Evolutionary conservation across 2,888 invertebrate genomes (phyloP), one percentile per base, ranked within the genome.

Genomic region (Pristionchus exspectatus): DNA sequence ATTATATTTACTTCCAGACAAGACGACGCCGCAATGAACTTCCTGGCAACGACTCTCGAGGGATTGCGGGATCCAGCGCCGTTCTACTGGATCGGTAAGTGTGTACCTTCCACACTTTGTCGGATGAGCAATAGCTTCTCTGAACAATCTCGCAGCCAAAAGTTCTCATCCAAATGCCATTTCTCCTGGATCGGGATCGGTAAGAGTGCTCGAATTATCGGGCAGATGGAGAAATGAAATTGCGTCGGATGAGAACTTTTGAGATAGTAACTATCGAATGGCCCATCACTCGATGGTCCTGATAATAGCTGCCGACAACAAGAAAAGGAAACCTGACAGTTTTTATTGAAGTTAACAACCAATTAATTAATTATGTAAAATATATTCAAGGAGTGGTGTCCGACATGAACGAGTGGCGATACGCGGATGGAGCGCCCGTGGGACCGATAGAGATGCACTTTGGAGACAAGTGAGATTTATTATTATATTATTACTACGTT

Each of bases 101-200:
- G 27, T 14, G 77, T 74, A 9, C 16, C 30, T 38, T 27, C 74
- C n/a, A n/a, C n/a, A n/a, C n/a, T n/a, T n/a, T n/a, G n/a, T n/a
- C n/a, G n/a, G n/a, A n/a, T n/a, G n/a, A n/a, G n/a, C n/a, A n/a
- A n/a, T 18, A 30, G 74, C 16, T 74, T n/a, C 74, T 24, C 74
- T 12, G 18, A 74, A 30, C 30, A 18, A 30, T 33, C 30, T 12
- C 7, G 7, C 38, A 18, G 10, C 30, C 30, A 74, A 74, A 38
- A 74, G 7, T 18, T 12, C 69, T 66, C 9, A 66, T 66, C 21
- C 27, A 18, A 74, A 27, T n/a, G n/a, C n/a, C n/a, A n/a, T n/a
- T 94, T 93, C 90, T 94, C 92, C 90, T 94, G 94, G 94, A 94
- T 94, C 16, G 94, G 94, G 94, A 94, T 94, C 16, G 94, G 18